A percentile compares a stretch with the other conserved stretches of the same genome.
Conservation (phyloP, 2,888 invertebrate species). For the Ommatoiulus sabulosus region DNA sequence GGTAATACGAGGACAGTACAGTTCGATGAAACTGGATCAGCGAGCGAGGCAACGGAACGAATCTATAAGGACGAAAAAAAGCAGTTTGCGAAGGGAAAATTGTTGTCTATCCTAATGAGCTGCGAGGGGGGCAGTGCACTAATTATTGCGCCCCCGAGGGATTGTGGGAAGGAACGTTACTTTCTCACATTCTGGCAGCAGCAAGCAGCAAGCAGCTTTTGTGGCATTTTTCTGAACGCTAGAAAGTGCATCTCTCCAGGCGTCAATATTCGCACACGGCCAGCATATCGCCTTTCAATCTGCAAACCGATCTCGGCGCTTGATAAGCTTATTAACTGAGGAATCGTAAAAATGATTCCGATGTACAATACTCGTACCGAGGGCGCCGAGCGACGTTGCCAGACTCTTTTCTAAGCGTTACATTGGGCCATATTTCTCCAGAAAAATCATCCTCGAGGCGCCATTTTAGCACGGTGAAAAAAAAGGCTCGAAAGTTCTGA, state of each 20-base stretch:
- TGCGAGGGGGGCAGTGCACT: background rate
- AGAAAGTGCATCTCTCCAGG: background rate
- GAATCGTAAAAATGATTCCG: constrained; percentile 13
- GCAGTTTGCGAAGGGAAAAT: background rate
- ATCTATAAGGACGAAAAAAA: background rate
- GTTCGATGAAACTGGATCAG: constrained; percentile 5
- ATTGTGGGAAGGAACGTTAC: background rate
- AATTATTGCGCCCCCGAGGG: background rate
- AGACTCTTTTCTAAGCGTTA: background rate
- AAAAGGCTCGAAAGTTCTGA: too few species aligned
- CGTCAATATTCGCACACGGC: background rate
- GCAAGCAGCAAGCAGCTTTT: too few species aligned
- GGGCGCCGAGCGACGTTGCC: background rate
- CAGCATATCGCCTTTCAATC: constrained; percentile 23
- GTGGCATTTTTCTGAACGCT: background rate
- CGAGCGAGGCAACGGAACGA: background rate
- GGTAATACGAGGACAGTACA: background rate
- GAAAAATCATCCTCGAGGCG: background rate
- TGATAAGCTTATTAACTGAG: constrained; percentile 35
- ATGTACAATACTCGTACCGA: background rate
- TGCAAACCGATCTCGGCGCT: background rate
- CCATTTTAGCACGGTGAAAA: background rate
- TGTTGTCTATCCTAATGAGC: background rate
- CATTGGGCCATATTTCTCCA: background rate
- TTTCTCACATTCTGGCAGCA: background rate